Evolutionary conservation across 2,888 invertebrate genomes (phyloP).

Genomic region (Tipula lateralis): DNA sequence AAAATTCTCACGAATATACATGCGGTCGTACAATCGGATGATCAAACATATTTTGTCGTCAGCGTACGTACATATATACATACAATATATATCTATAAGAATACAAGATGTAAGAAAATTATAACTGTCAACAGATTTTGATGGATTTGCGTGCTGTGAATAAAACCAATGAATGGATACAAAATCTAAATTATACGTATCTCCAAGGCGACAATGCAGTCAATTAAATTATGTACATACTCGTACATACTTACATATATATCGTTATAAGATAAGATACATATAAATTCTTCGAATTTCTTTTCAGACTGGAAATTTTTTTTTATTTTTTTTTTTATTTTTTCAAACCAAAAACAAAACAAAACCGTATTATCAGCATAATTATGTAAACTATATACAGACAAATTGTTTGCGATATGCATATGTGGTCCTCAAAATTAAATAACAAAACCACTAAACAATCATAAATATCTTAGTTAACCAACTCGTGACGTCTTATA

Average conservation of each 20-base stretch:
- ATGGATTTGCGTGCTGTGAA: conserved; percentile 24
- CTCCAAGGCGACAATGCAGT: conserved; percentile 14
- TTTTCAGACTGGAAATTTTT: neutral
- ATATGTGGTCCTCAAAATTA: neutral
- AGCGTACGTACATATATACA: neutral
- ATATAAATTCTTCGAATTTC: neutral
- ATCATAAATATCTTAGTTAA: neutral
- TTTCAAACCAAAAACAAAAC: neutral
- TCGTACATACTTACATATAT: neutral
- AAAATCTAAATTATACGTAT: neutral
- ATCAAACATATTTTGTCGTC: neutral
- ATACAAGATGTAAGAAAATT: neutral
- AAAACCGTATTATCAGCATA: neutral
- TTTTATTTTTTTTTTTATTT: too few relatives aligned
- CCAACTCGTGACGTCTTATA: neutral
- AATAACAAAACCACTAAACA: conserved; percentile 1
- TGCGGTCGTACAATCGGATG: neutral
- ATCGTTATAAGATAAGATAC: conserved; percentile 2
- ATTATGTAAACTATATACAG: neutral
- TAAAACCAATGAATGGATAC: neutral
- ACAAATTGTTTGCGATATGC: neutral
- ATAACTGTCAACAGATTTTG: conserved; percentile 9
- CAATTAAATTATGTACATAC: neutral
- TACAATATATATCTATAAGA: neutral
- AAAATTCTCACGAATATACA: neutral